Conservation (phyloP, 92 coral and sea anemone species). For the Parazoanthus darwini region DNA sequence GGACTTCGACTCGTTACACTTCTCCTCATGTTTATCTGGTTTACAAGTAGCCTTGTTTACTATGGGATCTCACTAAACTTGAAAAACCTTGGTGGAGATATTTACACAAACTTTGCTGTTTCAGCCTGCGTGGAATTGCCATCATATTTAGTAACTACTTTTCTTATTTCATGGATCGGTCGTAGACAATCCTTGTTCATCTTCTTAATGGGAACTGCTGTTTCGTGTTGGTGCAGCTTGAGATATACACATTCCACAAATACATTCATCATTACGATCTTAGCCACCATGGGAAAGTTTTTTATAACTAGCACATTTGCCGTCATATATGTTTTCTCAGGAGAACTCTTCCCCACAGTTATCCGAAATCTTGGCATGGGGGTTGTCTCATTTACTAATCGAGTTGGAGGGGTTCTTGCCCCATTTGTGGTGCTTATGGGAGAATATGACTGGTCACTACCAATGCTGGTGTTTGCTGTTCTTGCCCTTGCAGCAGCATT, state of each 20-base stretch:
- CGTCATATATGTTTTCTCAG: slow-evolving; percentile 61
- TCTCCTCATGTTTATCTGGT: slow-evolving; percentile 57
- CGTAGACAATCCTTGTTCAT: slow-evolving; percentile 60
- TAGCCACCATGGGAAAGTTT: slow-evolving; percentile 65
- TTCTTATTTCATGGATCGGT: slow-evolving; percentile 55
- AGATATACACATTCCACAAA: slow-evolving; percentile 37
- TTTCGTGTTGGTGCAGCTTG: slow-evolving; percentile 60
- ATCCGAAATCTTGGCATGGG: slow-evolving; percentile 79
- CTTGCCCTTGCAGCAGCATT: slow-evolving; percentile 56
- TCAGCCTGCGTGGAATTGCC: slow-evolving; percentile 68
- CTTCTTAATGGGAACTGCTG: slow-evolving; percentile 48
- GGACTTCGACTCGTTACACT: slow-evolving; percentile 43
- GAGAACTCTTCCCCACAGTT: slow-evolving; percentile 73
- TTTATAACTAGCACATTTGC: slow-evolving; percentile 63
- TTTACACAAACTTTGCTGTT: slow-evolving; percentile 66
- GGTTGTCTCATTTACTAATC: slow-evolving; percentile 53
- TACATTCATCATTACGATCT: slow-evolving; percentile 16
- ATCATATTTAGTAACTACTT: slow-evolving; percentile 53
- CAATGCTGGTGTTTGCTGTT: slow-evolving; percentile 66
- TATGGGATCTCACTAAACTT: slow-evolving; percentile 69
- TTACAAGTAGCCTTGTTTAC: slow-evolving; percentile 57
- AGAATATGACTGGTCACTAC: slow-evolving; percentile 50
- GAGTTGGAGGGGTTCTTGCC: slow-evolving; percentile 67
- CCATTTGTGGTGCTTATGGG: slow-evolving; percentile 70
- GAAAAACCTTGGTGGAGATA: slow-evolving; percentile 63